Conservation (phyloP, 2,888 invertebrate genomes). For the Drosophila helvetica region DNA sequence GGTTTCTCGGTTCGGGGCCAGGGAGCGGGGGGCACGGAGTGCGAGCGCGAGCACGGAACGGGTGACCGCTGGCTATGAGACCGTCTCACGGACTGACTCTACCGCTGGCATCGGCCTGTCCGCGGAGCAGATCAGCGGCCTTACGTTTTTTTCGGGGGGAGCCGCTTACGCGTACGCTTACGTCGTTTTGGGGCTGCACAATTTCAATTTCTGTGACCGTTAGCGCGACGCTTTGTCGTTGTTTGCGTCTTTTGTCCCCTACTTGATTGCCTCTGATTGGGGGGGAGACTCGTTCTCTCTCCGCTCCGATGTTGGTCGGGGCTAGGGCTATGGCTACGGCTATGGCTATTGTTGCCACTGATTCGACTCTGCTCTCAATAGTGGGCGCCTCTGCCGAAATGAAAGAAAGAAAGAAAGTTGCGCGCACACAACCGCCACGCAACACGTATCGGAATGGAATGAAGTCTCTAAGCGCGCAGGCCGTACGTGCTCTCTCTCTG, state of each 20-base stretch:
- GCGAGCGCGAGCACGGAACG: background rate
- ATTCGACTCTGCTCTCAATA: conserved; percentile 17
- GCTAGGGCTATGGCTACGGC: background rate
- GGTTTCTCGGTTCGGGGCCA: background rate
- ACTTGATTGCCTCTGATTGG: conserved; percentile 44
- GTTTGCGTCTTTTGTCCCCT: conserved; percentile 32
- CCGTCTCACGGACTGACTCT: conserved; percentile 68
- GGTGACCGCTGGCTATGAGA: conserved; percentile 64
- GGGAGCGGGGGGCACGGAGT: conserved; percentile 1
- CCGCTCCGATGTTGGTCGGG: conserved; percentile 1
- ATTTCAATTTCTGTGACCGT: conserved; percentile 28
- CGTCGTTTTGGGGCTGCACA: conserved; percentile 15
- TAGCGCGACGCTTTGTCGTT: conserved; percentile 15
- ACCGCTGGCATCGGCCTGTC: no score
- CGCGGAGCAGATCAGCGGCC: background rate
- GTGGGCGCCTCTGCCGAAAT: conserved; percentile 3
- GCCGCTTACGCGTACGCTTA: conserved; percentile 9
- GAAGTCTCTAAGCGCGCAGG: conserved; percentile 27
- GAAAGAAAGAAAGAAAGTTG: conserved; percentile 39
- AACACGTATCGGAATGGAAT: conserved; percentile 37
- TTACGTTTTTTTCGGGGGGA: conserved; percentile 9
- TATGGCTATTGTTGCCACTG: conserved; percentile 9
- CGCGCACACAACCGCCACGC: conserved; percentile 40
- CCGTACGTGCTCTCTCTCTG: conserved; percentile 26
- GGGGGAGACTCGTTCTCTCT: background rate